phyloP scores from a whole-genome alignment of 1,140 invertebrate genomes.

The Drosophila carrolli region DNA sequence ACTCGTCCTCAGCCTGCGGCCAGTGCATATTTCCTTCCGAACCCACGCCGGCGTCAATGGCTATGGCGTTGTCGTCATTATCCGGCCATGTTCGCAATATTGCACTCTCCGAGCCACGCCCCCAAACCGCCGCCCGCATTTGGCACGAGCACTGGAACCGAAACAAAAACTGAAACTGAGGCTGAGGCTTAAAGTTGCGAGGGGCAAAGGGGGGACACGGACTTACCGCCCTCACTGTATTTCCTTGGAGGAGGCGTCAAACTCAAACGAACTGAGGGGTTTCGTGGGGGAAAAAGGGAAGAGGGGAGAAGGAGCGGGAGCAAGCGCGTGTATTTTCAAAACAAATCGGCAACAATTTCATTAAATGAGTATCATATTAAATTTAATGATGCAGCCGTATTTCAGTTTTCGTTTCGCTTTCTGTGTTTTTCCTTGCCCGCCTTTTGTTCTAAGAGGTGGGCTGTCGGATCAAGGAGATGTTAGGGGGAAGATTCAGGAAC shows the following conservation, averaged over 20 bases:
- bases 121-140: constrained; percentile 56
- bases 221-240: constrained; percentile 35
- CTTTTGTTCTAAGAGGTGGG: constrained; percentile 61
- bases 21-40: constrained; percentile 72
- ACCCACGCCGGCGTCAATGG: constrained; percentile 43
- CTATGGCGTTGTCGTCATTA: constrained; percentile 73
- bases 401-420: constrained; percentile 84
- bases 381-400: constrained; percentile 85
- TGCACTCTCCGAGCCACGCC: constrained; percentile 68
- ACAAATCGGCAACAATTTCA: constrained; percentile 85
- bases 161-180: constrained; percentile 20
- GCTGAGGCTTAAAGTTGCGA: constrained; percentile 2
- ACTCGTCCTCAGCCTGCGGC: constrained; percentile 49
- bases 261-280: constrained; percentile 36
- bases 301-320: constrained; percentile 9
- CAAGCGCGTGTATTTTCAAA: constrained; percentile 84
- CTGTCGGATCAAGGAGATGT: constrained; percentile 5
- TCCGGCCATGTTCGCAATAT: constrained; percentile 79
- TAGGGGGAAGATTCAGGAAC: neutral
- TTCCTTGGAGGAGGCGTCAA: constrained; percentile 67
- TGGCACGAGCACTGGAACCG: constrained; percentile 32
- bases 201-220: constrained; percentile 7
- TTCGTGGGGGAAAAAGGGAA: neutral
- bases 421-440: constrained; percentile 34
- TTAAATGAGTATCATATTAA: constrained; percentile 85